Evolutionary conservation across 1,140 invertebrate genomes (phyloP), one percentile per base, ranked within the genome.

Genomic region (Carposina sasakii): DNA sequence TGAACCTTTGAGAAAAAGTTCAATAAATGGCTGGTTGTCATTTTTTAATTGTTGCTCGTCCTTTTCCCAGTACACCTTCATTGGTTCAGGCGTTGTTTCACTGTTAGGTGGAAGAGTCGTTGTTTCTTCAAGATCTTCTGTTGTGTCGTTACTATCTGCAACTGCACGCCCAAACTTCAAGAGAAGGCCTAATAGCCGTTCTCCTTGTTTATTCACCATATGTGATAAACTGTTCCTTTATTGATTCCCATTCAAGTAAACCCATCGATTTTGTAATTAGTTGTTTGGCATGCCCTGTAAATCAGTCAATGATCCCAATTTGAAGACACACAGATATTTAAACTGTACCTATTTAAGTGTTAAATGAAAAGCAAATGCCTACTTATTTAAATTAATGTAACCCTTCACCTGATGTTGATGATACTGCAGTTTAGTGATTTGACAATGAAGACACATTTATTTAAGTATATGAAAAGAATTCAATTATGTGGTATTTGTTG

Each of bases 321-420:
- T 84, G 76, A 81, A 84, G 81, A 84, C 81, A 81, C 81, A 84
- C 81, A 84, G 77, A 84, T 76, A 84, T 71, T 54, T 51, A 30
- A n/a, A n/a, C n/a, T n/a, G n/a, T n/a, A n/a, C n/a, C n/a, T n/a
- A n/a, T n/a, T n/a, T n/a, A n/a, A n/a, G n/a, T n/a, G n/a, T n/a
- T n/a, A n/a, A n/a, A n/a, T n/a, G n/a, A n/a, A n/a, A n/a, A n/a
- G n/a, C n/a, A n/a, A n/a, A n/a, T n/a, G n/a, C n/a, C n/a, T n/a
- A n/a, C n/a, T n/a, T n/a, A n/a, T n/a, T n/a, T n/a, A n/a, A n/a
- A n/a, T n/a, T n/a, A n/a, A n/a, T n/a, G n/a, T n/a, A n/a, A n/a
- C 56, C 62, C 52, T 60, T 52, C 41, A 60, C 63, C 65, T 42
- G n/a, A n/a, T n/a, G n/a, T n/a, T n/a, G n/a, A n/a, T n/a, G n/a